Evolutionary conservation across 2,888 invertebrate species (phyloP).

Genomic region (Sarcophaga subvicina): DNA sequence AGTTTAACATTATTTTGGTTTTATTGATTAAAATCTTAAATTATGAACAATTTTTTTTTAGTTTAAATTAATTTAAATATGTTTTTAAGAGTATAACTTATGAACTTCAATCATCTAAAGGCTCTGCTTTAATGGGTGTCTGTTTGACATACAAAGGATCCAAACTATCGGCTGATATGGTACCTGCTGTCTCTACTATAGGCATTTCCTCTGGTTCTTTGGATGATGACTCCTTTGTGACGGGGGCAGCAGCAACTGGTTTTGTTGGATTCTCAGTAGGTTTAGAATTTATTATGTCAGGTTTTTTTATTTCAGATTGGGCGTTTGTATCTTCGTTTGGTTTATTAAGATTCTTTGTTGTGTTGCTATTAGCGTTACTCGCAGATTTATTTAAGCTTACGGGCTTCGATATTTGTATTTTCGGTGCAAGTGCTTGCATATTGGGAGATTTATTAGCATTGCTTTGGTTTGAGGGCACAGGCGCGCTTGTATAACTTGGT

Average conservation of each 20-base stretch:
- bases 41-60: constrained; percentile 1
- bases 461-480: background rate
- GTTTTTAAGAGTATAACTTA: background rate
- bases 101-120: constrained; percentile 33
- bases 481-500: background rate
- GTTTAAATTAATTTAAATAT: background rate
- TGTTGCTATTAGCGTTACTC: background rate
- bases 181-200: constrained; percentile 59
- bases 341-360: background rate
- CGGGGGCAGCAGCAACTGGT: background rate
- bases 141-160: constrained; percentile 49
- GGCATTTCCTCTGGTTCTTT: constrained; percentile 25
- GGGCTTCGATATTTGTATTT: constrained; percentile 57
- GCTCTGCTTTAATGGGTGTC: constrained; percentile 47
- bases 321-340: background rate
- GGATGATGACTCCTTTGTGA: background rate
- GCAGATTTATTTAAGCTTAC: constrained; percentile 44
- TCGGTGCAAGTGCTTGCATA: background rate
- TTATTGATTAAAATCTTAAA: background rate
- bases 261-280: background rate
- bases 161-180: constrained; percentile 53
- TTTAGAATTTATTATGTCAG: background rate
- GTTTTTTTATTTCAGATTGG: background rate
- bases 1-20: background rate
- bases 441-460: background rate